These are phyloP conservation scores for Cherax quadricarinatus DNA, from an alignment of 1,140 invertebrate genomes.

Conservation along the genomic window DNA sequence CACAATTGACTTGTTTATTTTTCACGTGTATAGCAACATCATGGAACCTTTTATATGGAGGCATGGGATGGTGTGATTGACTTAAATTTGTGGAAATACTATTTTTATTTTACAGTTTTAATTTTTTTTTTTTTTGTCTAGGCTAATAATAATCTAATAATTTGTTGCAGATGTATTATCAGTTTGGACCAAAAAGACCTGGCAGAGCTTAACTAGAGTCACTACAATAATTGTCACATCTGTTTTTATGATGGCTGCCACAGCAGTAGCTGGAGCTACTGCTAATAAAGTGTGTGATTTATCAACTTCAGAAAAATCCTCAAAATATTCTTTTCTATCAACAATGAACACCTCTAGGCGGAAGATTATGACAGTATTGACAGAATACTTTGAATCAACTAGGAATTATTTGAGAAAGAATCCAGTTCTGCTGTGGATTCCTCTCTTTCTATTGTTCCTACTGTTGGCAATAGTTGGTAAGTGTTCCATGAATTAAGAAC, in stretches of 20 bases:
- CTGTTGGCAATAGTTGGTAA: constrained; percentile 47
- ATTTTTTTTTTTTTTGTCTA: too few species aligned
- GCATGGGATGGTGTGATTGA: too few species aligned
- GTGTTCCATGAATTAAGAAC: neutral
- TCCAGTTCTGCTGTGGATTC: constrained; percentile 50
- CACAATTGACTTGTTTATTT: too few species aligned
- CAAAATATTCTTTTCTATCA: constrained; percentile 31
- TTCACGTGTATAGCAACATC: too few species aligned
- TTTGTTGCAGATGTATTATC: constrained; percentile 14
- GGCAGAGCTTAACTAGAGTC: constrained; percentile 21
- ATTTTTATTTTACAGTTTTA: too few species aligned
- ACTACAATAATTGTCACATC: constrained; percentile 39
- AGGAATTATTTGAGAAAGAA: constrained; percentile 33
- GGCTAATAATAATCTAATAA: too few species aligned
- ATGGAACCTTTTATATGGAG: too few species aligned
- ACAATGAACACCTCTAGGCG: constrained; percentile 8
- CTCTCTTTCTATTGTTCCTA: constrained; percentile 22
- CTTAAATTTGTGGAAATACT: too few species aligned
- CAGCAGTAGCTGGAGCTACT: constrained; percentile 9
- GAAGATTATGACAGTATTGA: neutral
- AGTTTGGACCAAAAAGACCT: constrained; percentile 17
- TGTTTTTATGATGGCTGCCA: constrained; percentile 34
- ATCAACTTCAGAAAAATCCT: neutral
- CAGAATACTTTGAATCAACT: neutral
- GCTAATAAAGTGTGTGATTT: neutral